Evolutionary conservation across 1,140 invertebrate genomes (phyloP), one percentile per base, ranked within the genome.

Genomic region (Eciton burchellii): DNA sequence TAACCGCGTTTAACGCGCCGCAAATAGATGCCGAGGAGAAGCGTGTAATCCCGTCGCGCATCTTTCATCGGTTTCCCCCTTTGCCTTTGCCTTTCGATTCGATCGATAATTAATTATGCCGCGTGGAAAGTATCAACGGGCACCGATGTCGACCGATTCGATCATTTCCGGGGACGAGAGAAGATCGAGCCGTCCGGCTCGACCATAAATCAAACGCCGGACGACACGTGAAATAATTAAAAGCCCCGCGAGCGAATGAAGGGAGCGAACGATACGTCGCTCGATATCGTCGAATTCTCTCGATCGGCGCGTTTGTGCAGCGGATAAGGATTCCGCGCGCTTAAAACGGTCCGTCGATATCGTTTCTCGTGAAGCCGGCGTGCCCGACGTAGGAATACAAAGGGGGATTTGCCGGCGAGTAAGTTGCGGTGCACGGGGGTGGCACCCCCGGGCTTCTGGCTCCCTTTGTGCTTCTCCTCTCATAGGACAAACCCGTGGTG

Each of bases 381-480:
- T 52, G 60, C 45, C 59, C 56, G 59, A 66, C 45, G 81, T 41
- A 47, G 52, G 72, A 85, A 79, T 63, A 81, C 82, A 85, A 73
- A 85, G 68, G 73, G n/a, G 84, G 59, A 70, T 81, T 63, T 83
- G 62, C 56, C 56, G 52, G 81, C 57, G 81, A 68, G 21, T 65
- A 73, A 70, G 83, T 63, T 79, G 85, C 70, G 84, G 79, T 47
- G 59, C 35, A 54, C 45, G 66, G 65, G 63, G 65, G 68, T 49
- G 57, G 60, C 19, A 35, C 29, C 26, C n/a, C 35, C 24, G 16
- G 29, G 68, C 41, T 74, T 45, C 52, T 21, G 52, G 60, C 11
- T 35, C 73, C 82, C 84, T 84, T 85, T 84, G 73, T 81, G 19
- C 35, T 19, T 29, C 19, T 54, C 26, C 59, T 65, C 70, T 26